These are phyloP conservation scores for Lacerta bilineata DNA, from an alignment of 2,797 vertebrate species.

Conservation along the genomic window DNA sequence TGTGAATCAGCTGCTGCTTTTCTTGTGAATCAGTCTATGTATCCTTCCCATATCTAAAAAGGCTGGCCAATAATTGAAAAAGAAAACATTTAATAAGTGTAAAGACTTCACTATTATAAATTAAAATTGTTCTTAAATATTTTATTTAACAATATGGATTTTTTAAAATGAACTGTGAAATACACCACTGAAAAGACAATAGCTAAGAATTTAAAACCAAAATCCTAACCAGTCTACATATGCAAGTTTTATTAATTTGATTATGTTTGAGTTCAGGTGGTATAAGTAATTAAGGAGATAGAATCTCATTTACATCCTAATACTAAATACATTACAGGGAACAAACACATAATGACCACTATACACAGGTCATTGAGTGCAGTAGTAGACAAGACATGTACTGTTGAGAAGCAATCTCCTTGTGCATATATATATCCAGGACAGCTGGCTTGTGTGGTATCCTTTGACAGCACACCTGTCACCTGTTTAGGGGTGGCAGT, in stretches of 20 bases:
- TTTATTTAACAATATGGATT: constrained; percentile 4
- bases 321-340: constrained; percentile 2
- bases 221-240: background rate
- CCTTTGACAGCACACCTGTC: background rate
- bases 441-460: background rate
- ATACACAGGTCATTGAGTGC: background rate
- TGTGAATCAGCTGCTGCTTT: constrained; percentile 39
- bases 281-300: background rate
- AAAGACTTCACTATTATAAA: constrained; percentile 27
- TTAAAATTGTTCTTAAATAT: constrained; percentile 30
- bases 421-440: background rate
- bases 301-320: background rate
- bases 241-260: background rate
- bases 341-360: background rate
- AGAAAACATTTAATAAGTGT: constrained; percentile 4
- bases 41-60: constrained; percentile 47
- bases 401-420: background rate
- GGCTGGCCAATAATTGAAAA: constrained; percentile 2
- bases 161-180: background rate
- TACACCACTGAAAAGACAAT: background rate
- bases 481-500: background rate
- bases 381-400: background rate
- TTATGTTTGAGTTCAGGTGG: background rate
- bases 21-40: constrained; percentile 55
- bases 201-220: background rate